These are phyloP conservation scores for Tylochromis polylepis DNA, from an alignment of 2,113 vertebrate species.

Conservation along the genomic window DNA sequence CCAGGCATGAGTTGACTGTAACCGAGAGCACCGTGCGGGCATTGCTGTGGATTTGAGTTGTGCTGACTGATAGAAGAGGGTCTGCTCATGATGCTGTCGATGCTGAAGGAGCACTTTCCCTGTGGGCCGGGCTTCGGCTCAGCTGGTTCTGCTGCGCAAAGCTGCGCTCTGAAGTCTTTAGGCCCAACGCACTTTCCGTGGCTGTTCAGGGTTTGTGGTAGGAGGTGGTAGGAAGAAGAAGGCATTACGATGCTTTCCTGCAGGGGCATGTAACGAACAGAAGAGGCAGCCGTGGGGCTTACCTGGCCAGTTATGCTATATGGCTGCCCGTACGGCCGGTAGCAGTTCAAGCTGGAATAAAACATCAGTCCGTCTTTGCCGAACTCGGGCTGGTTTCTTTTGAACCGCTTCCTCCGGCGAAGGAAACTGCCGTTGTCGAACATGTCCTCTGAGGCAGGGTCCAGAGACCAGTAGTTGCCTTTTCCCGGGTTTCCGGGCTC, in stretches of 20 bases:
- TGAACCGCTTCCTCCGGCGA: slow-evolving; percentile 87
- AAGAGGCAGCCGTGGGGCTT: slow-evolving; percentile 41
- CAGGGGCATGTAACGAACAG: slow-evolving; percentile 58
- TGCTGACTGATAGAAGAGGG: slow-evolving; percentile 1
- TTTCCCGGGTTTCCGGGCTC: slow-evolving; percentile 95
- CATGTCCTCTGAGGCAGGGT: slow-evolving; percentile 88
- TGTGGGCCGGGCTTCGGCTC: slow-evolving; percentile 24
- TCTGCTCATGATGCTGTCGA: slow-evolving; percentile 79
- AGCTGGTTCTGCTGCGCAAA: background rate
- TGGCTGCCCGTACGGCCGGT: slow-evolving; percentile 64
- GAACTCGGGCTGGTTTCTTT: slow-evolving; percentile 72
- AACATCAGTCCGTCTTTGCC: slow-evolving; percentile 69
- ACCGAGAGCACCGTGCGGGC: background rate
- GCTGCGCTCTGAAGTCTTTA: slow-evolving; percentile 39
- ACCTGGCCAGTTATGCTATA: slow-evolving; percentile 59
- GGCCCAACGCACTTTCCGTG: slow-evolving; percentile 27
- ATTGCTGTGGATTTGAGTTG: background rate
- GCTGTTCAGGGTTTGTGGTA: slow-evolving; percentile 19
- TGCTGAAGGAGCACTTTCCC: slow-evolving; percentile 76
- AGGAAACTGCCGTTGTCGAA: slow-evolving; percentile 91
- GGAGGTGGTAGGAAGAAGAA: slow-evolving; percentile 50
- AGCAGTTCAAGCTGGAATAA: slow-evolving; percentile 65
- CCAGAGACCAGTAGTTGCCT: slow-evolving; percentile 92
- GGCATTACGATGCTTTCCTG: slow-evolving; percentile 55
- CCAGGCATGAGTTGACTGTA: slow-evolving; percentile 50